Conservation (phyloP, 2,113 vertebrate genomes). For the Python bivittatus region DNA sequence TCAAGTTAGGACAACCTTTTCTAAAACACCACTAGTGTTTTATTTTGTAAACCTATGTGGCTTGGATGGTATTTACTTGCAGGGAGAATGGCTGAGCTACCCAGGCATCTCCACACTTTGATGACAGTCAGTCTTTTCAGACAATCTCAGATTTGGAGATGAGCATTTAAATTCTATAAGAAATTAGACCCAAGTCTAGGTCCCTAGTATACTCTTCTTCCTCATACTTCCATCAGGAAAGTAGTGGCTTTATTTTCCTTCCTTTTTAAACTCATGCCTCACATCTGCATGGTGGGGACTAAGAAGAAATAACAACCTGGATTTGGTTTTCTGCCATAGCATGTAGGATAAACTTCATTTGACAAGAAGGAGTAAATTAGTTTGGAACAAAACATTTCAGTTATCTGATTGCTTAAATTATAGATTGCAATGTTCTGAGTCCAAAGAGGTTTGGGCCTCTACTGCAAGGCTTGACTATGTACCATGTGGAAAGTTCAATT, state of each 20-base stretch:
- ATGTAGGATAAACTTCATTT: background rate
- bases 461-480: background rate
- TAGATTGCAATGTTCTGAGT: background rate
- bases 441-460: background rate
- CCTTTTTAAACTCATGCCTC: background rate
- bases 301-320: background rate
- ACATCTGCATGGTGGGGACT: background rate
- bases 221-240: background rate
- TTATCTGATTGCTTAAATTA: background rate
- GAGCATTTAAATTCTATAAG: background rate
- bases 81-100: background rate
- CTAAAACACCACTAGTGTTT: background rate
- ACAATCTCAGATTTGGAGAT: background rate
- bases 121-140: background rate
- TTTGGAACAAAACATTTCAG: background rate
- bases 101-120: background rate
- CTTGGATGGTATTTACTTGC: background rate
- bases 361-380: background rate
- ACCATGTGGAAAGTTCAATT: background rate
- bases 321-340: background rate
- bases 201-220: background rate
- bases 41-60: background rate
- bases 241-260: background rate
- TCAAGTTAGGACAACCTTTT: background rate
- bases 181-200: background rate